These are phyloP conservation scores for Podotricha telesiphe DNA, from an alignment of 2,888 invertebrate species.

Conservation along the genomic window DNA sequence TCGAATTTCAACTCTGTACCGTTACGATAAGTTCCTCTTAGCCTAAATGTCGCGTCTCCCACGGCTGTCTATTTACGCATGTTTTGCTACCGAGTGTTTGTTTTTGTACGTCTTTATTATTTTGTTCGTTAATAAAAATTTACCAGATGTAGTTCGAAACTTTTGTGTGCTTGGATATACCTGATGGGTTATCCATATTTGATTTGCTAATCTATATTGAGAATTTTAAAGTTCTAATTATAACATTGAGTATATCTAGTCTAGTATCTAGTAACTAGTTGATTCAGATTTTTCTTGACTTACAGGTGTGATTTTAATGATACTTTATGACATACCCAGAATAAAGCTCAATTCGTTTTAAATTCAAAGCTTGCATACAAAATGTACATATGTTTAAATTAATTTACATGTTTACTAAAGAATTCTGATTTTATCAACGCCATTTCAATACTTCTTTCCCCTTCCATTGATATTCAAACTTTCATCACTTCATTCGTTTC, in stretches of 20 bases:
- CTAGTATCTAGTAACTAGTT: too few relatives aligned
- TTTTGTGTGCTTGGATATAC: slow-evolving; percentile 12
- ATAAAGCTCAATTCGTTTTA: too few relatives aligned
- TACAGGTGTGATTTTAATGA: too few relatives aligned
- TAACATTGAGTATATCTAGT: too few relatives aligned
- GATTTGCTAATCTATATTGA: neutral
- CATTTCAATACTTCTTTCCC: neutral
- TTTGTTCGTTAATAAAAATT: slow-evolving; percentile 21
- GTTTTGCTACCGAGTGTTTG: slow-evolving; percentile 45
- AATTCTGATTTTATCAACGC: neutral
- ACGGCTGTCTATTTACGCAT: slow-evolving; percentile 63
- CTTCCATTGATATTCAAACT: neutral
- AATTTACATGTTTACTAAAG: neutral
- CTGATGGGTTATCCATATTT: slow-evolving; percentile 5
- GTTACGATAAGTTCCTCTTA: slow-evolving; percentile 44
- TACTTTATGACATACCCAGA: too few relatives aligned
- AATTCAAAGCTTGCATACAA: neutral
- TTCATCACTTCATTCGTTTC: slow-evolving; percentile 34
- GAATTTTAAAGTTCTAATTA: too few relatives aligned
- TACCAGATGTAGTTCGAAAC: slow-evolving; percentile 1
- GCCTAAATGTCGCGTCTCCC: slow-evolving; percentile 58
- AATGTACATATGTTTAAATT: neutral
- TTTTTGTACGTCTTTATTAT: slow-evolving; percentile 35
- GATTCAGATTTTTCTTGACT: too few relatives aligned
- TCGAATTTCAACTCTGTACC: slow-evolving; percentile 48